Percentiles rank a stretch among this genome's conserved stretches.
These are phyloP conservation scores for Heterotilapia buettikoferi DNA, from an alignment of 2,113 vertebrate species.

Conservation along the genomic window DNA sequence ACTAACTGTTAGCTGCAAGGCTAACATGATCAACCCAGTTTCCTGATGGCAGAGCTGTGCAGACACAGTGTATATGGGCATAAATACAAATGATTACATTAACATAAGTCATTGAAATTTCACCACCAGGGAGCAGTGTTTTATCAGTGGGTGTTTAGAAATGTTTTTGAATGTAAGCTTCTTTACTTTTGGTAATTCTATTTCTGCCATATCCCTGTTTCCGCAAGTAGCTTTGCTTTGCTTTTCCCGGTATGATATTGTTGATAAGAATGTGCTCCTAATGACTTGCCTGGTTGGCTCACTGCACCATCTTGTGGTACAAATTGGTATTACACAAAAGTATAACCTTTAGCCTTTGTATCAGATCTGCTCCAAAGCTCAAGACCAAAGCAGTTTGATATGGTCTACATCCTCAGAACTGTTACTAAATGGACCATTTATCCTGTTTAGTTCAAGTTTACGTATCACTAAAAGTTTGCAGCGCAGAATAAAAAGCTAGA, in stretches of 20 bases:
- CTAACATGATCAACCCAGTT: neutral
- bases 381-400: neutral
- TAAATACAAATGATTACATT: neutral
- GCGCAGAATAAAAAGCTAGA: neutral
- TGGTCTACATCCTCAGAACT: neutral
- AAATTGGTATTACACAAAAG: neutral
- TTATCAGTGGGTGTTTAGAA: neutral
- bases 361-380: neutral
- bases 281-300: neutral
- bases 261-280: neutral
- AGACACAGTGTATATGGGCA: neutral
- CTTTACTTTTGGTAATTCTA: neutral
- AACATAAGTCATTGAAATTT: neutral
- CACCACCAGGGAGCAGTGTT: neutral
- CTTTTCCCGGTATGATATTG: neutral
- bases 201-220: neutral
- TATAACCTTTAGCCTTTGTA: neutral
- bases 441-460: neutral
- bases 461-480: neutral
- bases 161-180: neutral
- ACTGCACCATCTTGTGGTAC: neutral
- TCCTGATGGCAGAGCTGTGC: neutral
- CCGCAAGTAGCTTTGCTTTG: neutral
- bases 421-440: neutral
- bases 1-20: neutral